Conservation (phyloP, 2,888 invertebrate genomes). For the Chorisops tibialis region DNA sequence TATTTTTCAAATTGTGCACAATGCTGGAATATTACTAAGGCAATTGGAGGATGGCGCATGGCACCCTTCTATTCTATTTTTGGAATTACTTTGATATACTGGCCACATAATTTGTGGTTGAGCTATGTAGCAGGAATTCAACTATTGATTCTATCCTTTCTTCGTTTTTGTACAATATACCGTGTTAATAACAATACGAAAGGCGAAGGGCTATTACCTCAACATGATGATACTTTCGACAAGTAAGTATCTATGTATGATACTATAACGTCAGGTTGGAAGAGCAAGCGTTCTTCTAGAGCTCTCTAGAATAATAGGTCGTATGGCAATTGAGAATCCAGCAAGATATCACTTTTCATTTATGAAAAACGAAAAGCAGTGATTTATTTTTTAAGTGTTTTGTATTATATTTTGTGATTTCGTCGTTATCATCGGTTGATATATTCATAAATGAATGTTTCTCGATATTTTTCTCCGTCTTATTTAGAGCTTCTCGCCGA, state of each 20-base stretch:
- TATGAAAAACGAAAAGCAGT: no score
- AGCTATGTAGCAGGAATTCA: conserved; percentile 55
- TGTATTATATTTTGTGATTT: no score
- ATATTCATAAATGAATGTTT: no score
- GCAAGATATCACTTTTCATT: no score
- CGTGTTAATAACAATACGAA: conserved; percentile 42
- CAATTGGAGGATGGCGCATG: conserved; percentile 47
- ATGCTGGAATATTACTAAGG: conserved; percentile 44
- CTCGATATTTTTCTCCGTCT: no score
- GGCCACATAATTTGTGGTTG: conserved; percentile 54
- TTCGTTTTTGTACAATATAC: conserved; percentile 49
- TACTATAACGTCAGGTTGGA: neutral
- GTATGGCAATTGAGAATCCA: no score
- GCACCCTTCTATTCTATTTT: conserved; percentile 45
- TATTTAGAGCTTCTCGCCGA: no score
- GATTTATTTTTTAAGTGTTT: no score
- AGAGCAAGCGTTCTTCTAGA: neutral
- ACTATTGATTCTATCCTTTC: conserved; percentile 51
- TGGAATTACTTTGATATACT: conserved; percentile 46
- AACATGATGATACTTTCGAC: conserved; percentile 46
- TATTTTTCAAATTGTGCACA: conserved; percentile 42
- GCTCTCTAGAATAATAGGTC: no score
- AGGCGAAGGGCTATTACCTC: conserved; percentile 48
- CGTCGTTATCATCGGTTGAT: no score
- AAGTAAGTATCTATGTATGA: conserved; percentile 39